Evolutionary conservation across 2,888 invertebrate genomes (phyloP).

Genomic region (Athalia circularis): DNA sequence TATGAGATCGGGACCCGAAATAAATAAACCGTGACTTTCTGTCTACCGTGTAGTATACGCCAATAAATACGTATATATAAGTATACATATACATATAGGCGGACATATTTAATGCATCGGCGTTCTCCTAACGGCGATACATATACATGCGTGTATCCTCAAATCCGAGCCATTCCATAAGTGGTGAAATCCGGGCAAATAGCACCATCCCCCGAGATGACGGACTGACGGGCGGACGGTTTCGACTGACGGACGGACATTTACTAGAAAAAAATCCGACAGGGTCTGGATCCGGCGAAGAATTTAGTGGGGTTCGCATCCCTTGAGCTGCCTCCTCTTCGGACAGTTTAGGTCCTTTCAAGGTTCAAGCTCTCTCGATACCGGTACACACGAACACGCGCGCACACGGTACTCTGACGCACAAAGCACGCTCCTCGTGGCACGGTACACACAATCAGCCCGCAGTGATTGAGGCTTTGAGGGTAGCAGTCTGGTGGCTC

Average conservation of each 20-base stretch:
- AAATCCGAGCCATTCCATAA: no score
- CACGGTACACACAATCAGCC: conserved; percentile 65
- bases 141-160: no score
- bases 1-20: neutral
- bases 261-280: neutral
- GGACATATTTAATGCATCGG: no score
- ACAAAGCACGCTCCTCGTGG: conserved; percentile 34
- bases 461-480: conserved; percentile 68
- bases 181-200: conserved; percentile 3
- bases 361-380: conserved; percentile 39
- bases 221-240: no score
- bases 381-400: neutral
- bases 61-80: neutral
- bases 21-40: neutral
- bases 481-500: conserved; percentile 52
- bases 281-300: conserved; percentile 26
- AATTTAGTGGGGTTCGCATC: conserved; percentile 33
- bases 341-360: conserved; percentile 42
- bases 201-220: neutral
- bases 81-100: neutral
- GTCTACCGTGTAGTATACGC: neutral
- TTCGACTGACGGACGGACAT: conserved; percentile 23
- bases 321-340: conserved; percentile 26
- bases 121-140: no score
- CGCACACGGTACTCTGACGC: conserved; percentile 12